Base-by-base conservation (phyloP, 1,140 invertebrate species). In the Ostrea denselamellosa region DNA sequence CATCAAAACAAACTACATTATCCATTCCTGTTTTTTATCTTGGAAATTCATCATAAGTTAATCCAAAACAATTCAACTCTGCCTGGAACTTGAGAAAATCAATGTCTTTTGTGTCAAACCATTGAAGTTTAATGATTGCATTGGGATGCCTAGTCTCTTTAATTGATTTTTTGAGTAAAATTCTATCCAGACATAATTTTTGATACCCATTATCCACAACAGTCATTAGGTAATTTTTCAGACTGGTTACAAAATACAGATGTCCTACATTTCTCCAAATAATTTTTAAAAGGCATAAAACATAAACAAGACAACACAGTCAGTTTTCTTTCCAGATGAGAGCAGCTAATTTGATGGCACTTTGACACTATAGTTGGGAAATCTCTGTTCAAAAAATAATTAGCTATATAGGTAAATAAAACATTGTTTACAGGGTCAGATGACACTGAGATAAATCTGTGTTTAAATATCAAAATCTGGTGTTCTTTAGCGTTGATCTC, bases 111-210 rank as follows among this genome's bases (percentile, higher is more conserved):
- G 68, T 77, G 68, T 28, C 68, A 77, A 28, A 62, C 56, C 17
- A 62, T 62, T 62, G 56, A 62, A 62, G 56, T 62, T 62, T 62
- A 62, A 77, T 77, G 68, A 77, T 77, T 28, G 25, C 68, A 77
- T 77, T 28, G 25, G 7, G 25, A 25, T 77, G 25, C 10, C 68
- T 34, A 28, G 68, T 77, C 68, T 77, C 25, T 77, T 77, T 77
- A 77, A 77, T 77, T 77, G 68, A 77, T 77, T 77, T 77, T 77
- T 77, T 14, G 10, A 77, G 12, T 34, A 77, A 77, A 77, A 77
- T 77, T 77, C 22, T 28, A 12, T 14, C 68, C 68, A 77, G 14
- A 62, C 56, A 77, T 25, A 10, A 14, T 19, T 28, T 77, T 25
- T 77, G 25, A 71, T 71, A 12, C 65, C 65, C 12, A 25, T 12